Conservation (phyloP, 2,113 vertebrate genomes). For the Neodontobutis hainanensis region DNA sequence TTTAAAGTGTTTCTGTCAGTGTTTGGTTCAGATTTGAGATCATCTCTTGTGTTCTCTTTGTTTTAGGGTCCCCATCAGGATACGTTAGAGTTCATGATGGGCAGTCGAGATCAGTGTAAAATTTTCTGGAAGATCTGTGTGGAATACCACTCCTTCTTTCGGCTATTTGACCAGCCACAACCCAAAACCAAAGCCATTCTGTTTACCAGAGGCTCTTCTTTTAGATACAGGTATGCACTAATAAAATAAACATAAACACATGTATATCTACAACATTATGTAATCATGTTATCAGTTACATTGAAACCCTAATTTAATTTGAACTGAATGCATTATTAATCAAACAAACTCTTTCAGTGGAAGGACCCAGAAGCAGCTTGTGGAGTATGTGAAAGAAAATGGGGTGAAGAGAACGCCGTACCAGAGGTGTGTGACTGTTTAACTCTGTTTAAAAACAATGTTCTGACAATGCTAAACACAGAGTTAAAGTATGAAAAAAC, state of each 20-base stretch:
- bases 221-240: conserved; percentile 92
- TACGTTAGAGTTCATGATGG: conserved; percentile 91
- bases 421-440: conserved; percentile 82
- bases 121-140: conserved; percentile 99
- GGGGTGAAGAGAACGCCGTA: conserved; percentile 87
- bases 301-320: too few relatives aligned
- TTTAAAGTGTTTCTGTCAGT: background rate
- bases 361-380: conserved; percentile 94
- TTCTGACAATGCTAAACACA: too few relatives aligned
- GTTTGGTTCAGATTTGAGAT: background rate
- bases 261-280: background rate
- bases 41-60: conserved; percentile 14
- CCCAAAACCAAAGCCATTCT: conserved; percentile 89
- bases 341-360: conserved; percentile 79
- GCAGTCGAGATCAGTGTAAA: conserved; percentile 93
- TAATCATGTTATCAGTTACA: too few relatives aligned
- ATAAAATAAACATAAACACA: background rate
- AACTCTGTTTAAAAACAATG: too few relatives aligned
- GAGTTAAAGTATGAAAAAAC: background rate
- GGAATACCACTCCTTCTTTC: conserved; percentile 95
- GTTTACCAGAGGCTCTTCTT: conserved; percentile 93
- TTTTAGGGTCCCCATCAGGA: conserved; percentile 92
- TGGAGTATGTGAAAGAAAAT: conserved; percentile 89
- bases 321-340: conserved; percentile 7
- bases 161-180: conserved; percentile 90